phyloP scores from a whole-genome alignment of 2,888 invertebrate species.

The Colostygia pectinataria region DNA sequence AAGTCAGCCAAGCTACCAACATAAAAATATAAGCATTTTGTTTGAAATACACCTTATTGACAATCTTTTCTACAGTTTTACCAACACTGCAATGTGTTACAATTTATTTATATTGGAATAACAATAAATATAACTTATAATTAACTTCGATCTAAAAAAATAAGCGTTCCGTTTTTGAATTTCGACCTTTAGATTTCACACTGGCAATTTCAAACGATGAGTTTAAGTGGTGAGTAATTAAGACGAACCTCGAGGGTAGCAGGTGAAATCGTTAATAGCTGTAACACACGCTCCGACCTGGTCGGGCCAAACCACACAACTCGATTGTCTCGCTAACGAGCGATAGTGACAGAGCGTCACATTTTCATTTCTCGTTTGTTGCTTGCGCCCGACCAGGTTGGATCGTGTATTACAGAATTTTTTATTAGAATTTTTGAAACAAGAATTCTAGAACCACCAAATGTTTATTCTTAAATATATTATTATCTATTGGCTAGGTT shows the following conservation, averaged over 20 bases:
- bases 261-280: conserved; percentile 20
- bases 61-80: conserved; percentile 25
- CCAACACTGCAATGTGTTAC: background rate
- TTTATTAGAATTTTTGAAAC: no score
- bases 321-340: no score
- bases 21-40: conserved; percentile 51
- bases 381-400: no score
- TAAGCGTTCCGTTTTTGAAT: conserved; percentile 44
- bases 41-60: conserved; percentile 31
- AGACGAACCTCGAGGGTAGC: conserved; percentile 34
- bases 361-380: no score
- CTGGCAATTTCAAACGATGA: conserved; percentile 35
- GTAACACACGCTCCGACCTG: no score
- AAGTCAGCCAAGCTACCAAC: conserved; percentile 51
- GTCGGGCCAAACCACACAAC: no score
- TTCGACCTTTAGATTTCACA: conserved; percentile 42
- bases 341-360: no score
- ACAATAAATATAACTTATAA: background rate
- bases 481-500: no score
- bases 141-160: conserved; percentile 19
- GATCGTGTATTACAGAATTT: no score
- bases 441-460: no score
- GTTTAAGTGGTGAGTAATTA: conserved; percentile 51
- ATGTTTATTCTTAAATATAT: no score
- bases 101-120: background rate